These are phyloP conservation scores for Leucophenga montana DNA, from an alignment of 2,888 invertebrate species.

Conservation along the genomic window DNA sequence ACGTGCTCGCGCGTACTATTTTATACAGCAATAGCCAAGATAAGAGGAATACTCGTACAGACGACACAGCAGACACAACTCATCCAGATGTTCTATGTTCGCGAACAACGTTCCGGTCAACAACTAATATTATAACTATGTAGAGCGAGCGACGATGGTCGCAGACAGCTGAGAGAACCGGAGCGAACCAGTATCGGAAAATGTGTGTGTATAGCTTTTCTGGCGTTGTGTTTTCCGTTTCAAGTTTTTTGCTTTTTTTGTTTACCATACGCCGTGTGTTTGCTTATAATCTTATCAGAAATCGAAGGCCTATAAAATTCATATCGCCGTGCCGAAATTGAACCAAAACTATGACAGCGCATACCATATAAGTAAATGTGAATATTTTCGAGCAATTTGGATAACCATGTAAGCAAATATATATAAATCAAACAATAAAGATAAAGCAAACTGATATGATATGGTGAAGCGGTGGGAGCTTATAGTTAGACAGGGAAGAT, in stretches of 20 bases:
- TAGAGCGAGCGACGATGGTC: neutral
- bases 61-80: no score
- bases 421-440: neutral
- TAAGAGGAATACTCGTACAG: neutral
- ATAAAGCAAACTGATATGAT: constrained; percentile 3
- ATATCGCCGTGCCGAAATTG: constrained; percentile 44
- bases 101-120: no score
- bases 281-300: constrained; percentile 59
- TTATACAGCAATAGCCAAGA: neutral
- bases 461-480: neutral
- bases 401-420: neutral
- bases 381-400: no score
- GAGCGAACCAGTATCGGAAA: neutral
- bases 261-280: neutral
- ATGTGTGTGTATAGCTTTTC: neutral
- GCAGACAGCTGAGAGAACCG: neutral
- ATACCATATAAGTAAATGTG: neutral
- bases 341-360: constrained; percentile 13
- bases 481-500: neutral
- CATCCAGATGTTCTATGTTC: no score
- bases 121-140: constrained; percentile 4
- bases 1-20: constrained; percentile 21
- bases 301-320: constrained; percentile 55
- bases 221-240: constrained; percentile 33
- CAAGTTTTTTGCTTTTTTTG: constrained; percentile 27